A percentile compares a stretch with the other conserved stretches of the same genome.
Conservation (phyloP, 2,113 vertebrate genomes). For the Cheilinus undulatus region DNA sequence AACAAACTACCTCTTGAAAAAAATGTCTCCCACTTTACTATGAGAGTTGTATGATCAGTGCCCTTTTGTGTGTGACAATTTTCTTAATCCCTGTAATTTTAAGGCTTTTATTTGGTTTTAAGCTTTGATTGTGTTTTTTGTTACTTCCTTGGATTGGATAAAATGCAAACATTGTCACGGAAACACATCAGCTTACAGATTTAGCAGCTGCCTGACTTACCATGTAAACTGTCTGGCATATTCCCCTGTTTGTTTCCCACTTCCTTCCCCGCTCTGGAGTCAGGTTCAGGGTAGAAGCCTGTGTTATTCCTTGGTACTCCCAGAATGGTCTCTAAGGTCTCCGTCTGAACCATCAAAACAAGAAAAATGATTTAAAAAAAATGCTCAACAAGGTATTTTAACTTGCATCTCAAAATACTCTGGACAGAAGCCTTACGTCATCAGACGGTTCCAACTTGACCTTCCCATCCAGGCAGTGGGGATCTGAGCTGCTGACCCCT, state of each 20-base stretch:
- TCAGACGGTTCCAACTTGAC: constrained; percentile 91
- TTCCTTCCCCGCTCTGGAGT: constrained; percentile 86
- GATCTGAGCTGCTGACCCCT: constrained; percentile 83
- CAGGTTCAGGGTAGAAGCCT: constrained; percentile 88
- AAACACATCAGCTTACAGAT: no score
- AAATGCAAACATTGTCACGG: neutral
- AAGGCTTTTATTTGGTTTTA: no score
- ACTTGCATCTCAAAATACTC: neutral
- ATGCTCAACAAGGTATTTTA: neutral
- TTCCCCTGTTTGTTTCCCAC: constrained; percentile 86
- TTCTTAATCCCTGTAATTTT: no score
- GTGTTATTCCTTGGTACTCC: constrained; percentile 88
- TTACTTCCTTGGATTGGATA: no score
- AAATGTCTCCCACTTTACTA: no score
- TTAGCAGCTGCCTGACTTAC: constrained; percentile 69
- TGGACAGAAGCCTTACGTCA: constrained; percentile 83
- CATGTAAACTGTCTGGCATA: constrained; percentile 76
- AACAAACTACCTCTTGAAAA: no score
- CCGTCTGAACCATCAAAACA: constrained; percentile 76
- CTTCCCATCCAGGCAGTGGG: constrained; percentile 85
- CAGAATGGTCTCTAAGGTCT: constrained; percentile 95
- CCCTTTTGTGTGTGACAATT: no score
- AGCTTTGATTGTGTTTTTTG: no score
- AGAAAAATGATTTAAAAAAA: neutral
- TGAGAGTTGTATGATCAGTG: no score